These are phyloP conservation scores for Boloria euphrosyne DNA, from an alignment of 2,888 invertebrate genomes.

Conservation along the genomic window DNA sequence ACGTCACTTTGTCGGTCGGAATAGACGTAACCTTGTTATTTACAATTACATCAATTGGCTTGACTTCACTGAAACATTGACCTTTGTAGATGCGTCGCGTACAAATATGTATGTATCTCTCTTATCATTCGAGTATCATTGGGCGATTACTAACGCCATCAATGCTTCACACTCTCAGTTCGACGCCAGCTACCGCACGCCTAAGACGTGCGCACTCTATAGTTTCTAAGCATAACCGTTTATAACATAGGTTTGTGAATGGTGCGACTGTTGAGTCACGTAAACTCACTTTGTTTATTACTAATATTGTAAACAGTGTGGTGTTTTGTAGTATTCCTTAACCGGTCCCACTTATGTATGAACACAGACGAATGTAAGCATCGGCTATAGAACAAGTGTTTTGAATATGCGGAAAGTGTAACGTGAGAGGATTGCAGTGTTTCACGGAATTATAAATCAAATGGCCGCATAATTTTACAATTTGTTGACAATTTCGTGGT, in stretches of 20 bases:
- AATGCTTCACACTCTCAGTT: slow-evolving; percentile 39
- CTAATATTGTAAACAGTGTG: slow-evolving; percentile 34
- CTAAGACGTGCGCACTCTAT: slow-evolving; percentile 39
- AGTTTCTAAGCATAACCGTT: neutral
- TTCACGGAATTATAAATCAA: slow-evolving; percentile 43
- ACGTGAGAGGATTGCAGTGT: slow-evolving; percentile 65
- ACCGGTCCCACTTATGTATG: slow-evolving; percentile 44
- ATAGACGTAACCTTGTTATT: slow-evolving; percentile 29
- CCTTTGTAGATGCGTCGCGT: slow-evolving; percentile 64
- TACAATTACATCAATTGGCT: slow-evolving; percentile 37
- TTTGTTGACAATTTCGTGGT: slow-evolving; percentile 41
- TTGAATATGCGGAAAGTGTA: slow-evolving; percentile 31
- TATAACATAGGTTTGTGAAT: slow-evolving; percentile 25
- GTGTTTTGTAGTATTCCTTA: slow-evolving; percentile 41
- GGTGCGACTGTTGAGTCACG: slow-evolving; percentile 37
- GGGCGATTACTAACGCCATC: slow-evolving; percentile 38
- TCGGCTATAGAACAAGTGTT: slow-evolving; percentile 31
- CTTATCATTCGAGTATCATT: slow-evolving; percentile 53
- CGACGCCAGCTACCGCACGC: slow-evolving; percentile 34
- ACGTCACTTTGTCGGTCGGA: slow-evolving; percentile 35
- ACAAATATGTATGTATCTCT: slow-evolving; percentile 46
- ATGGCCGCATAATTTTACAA: slow-evolving; percentile 53
- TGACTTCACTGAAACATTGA: slow-evolving; percentile 73
- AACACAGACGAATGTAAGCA: slow-evolving; percentile 32
- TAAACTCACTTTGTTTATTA: slow-evolving; percentile 35